These are phyloP conservation scores for Eubasilissa splendida DNA, from an alignment of 2,888 invertebrate species.

Conservation along the genomic window DNA sequence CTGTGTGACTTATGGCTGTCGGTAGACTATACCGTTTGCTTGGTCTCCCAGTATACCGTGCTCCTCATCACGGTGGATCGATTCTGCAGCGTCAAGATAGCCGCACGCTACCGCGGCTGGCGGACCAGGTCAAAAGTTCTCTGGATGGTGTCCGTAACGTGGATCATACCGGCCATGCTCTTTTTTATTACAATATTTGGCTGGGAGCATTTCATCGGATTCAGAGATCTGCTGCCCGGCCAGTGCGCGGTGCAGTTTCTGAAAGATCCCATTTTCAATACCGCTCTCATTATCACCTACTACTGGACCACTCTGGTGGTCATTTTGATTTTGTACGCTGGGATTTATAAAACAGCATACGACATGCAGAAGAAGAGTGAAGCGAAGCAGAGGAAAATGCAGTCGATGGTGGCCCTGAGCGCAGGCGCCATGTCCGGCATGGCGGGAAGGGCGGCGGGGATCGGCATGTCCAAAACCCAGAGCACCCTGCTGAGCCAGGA, in stretches of 20 bases:
- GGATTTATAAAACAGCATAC: conserved; percentile 97
- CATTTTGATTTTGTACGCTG: conserved; percentile 95
- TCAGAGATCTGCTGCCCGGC: conserved; percentile 87
- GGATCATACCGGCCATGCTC: conserved; percentile 95
- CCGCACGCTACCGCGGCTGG: conserved; percentile 97
- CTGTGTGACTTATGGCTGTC: conserved; percentile 98
- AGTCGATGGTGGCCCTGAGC: conserved; percentile 92
- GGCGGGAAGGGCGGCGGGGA: conserved; percentile 90
- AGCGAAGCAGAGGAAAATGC: conserved; percentile 96
- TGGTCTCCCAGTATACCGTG: conserved; percentile 99
- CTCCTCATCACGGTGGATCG: conserved; percentile 98
- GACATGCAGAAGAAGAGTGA: conserved; percentile 98
- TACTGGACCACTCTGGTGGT: conserved; percentile 98
- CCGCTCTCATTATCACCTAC: conserved; percentile 95
- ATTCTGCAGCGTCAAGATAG: conserved; percentile 98
- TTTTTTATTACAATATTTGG: conserved; percentile 99
- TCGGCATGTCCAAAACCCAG: conserved; percentile 85
- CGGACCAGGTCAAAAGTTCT: conserved; percentile 93
- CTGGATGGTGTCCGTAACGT: conserved; percentile 96
- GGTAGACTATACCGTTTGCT: conserved; percentile 98
- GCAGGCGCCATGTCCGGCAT: conserved; percentile 93
- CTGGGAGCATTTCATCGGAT: conserved; percentile 98
- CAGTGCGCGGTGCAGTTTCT: conserved; percentile 98
- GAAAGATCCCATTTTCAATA: conserved; percentile 97
- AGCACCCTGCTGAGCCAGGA: conserved; percentile 81